A percentile compares a stretch with the other conserved stretches of the same genome.
Conservation (phyloP, 1,140 invertebrate genomes). For the Diuraphis noxia region DNA sequence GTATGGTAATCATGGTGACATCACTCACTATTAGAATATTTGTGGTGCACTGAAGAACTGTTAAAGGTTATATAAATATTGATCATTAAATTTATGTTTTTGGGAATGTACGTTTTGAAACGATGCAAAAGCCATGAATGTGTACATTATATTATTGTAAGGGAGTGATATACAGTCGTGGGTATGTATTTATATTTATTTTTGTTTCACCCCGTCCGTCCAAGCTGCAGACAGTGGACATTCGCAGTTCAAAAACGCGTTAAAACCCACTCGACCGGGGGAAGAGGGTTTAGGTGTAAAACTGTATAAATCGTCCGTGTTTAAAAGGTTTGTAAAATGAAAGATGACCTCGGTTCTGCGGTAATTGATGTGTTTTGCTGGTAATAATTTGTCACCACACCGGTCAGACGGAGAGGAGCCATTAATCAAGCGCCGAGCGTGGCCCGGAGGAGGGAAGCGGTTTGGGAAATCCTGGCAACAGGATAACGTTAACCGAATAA, state of each 20-base stretch:
- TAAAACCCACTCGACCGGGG: neutral
- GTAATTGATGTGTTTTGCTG: slow-evolving; percentile 46
- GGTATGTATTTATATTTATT: neutral
- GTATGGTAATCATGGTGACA: too few species aligned
- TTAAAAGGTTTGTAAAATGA: slow-evolving; percentile 32
- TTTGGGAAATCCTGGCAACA: slow-evolving; percentile 25
- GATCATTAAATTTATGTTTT: neutral
- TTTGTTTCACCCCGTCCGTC: neutral
- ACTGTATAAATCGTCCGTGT: slow-evolving; percentile 16
- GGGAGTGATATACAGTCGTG: neutral
- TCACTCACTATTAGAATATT: neutral
- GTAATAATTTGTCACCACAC: slow-evolving; percentile 47
- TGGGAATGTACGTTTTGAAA: neutral
- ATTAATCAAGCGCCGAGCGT: slow-evolving; percentile 19
- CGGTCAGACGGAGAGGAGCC: slow-evolving; percentile 29
- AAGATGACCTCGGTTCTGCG: slow-evolving; percentile 46
- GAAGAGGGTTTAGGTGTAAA: slow-evolving; percentile 45
- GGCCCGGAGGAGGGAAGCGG: neutral
- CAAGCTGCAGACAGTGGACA: neutral
- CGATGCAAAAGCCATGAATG: neutral
- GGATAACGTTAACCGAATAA: slow-evolving; percentile 37
- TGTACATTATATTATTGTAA: neutral
- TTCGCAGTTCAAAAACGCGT: slow-evolving; percentile 9
- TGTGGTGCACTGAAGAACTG: neutral
- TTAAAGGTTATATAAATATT: neutral